These are phyloP conservation scores for Baccha elongata DNA, from an alignment of 2,888 invertebrate genomes.

Conservation along the genomic window DNA sequence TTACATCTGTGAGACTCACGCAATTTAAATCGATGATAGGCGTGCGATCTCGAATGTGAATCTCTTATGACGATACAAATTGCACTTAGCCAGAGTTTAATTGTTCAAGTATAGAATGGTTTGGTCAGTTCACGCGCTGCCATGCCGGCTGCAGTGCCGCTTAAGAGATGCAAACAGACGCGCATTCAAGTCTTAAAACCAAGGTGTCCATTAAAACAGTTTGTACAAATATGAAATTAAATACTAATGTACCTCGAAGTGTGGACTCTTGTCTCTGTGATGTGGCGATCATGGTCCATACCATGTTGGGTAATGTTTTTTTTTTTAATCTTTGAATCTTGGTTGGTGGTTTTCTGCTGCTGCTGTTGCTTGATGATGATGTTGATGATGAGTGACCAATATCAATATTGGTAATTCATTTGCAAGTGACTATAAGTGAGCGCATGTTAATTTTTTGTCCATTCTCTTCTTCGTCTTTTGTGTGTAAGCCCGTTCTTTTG, in stretches of 20 bases:
- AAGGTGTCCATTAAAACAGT: slow-evolving; percentile 72
- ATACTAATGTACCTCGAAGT: slow-evolving; percentile 69
- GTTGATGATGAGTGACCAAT: slow-evolving; percentile 72
- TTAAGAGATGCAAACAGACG: slow-evolving; percentile 50
- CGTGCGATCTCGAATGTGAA: slow-evolving; percentile 51
- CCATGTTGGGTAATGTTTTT: slow-evolving; percentile 23
- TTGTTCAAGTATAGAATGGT: slow-evolving; percentile 56
- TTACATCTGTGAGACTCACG: slow-evolving; percentile 47
- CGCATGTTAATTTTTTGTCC: slow-evolving; percentile 42
- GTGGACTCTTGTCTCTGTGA: slow-evolving; percentile 25
- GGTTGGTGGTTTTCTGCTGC: slow-evolving; percentile 22
- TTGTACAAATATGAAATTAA: slow-evolving; percentile 74
- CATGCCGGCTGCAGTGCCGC: slow-evolving; percentile 12
- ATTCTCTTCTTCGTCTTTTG: background rate
- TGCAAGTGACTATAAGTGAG: slow-evolving; percentile 53
- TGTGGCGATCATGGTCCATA: slow-evolving; percentile 32
- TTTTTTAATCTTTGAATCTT: slow-evolving; percentile 2
- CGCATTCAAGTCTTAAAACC: slow-evolving; percentile 16
- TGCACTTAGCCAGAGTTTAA: slow-evolving; percentile 67
- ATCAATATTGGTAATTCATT: slow-evolving; percentile 72
- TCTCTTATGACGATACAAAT: slow-evolving; percentile 47
- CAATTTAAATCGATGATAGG: slow-evolving; percentile 64
- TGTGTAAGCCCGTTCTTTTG: slow-evolving; percentile 61
- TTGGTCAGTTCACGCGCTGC: slow-evolving; percentile 13
- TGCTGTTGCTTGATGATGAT: slow-evolving; percentile 22